phyloP scores from a whole-genome alignment of 2,797 vertebrate species.

The Bryconaethiops microstoma region DNA sequence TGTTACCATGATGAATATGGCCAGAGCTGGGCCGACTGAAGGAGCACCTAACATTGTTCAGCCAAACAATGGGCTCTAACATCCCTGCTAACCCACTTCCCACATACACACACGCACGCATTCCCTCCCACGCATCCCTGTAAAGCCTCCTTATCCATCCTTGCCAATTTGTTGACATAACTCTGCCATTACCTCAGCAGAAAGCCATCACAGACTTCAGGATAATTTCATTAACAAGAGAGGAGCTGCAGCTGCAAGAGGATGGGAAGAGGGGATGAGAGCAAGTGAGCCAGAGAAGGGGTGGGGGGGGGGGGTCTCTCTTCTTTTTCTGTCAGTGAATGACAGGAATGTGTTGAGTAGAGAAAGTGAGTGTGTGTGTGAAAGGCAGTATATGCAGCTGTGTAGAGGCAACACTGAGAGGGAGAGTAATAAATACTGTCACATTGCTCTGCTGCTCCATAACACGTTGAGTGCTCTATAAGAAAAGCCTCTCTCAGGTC shows the following conservation, averaged over 20 bases:
- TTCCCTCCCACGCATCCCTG: slow-evolving; percentile 29
- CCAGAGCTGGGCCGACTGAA: background rate
- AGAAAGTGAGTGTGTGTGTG: slow-evolving; percentile 49
- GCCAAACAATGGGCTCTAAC: slow-evolving; percentile 23
- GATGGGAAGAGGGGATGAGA: slow-evolving; percentile 35
- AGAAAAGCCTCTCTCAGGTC: slow-evolving; percentile 53
- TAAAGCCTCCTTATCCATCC: slow-evolving; percentile 52
- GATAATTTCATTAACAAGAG: slow-evolving; percentile 61
- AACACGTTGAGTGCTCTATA: slow-evolving; percentile 37
- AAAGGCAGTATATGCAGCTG: slow-evolving; percentile 50
- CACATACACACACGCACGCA: slow-evolving; percentile 17
- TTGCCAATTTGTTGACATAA: slow-evolving; percentile 59
- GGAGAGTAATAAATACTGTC: slow-evolving; percentile 49
- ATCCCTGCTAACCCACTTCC: slow-evolving; percentile 21
- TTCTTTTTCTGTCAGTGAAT: slow-evolving; percentile 51
- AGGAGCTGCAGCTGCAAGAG: slow-evolving; percentile 57
- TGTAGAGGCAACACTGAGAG: slow-evolving; percentile 47
- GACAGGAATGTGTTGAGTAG: slow-evolving; percentile 54
- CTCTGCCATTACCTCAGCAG: slow-evolving; percentile 52
- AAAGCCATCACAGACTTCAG: slow-evolving; percentile 51
- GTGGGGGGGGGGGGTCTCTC: slow-evolving; percentile 29
- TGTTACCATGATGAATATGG: background rate
- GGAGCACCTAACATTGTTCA: slow-evolving; percentile 21
- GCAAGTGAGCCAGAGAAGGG: slow-evolving; percentile 33
- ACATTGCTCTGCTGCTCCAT: slow-evolving; percentile 31